Evolutionary conservation across 2,113 vertebrate genomes (phyloP), one percentile per base, ranked within the genome.

Genomic region (Hemicordylus capensis): DNA sequence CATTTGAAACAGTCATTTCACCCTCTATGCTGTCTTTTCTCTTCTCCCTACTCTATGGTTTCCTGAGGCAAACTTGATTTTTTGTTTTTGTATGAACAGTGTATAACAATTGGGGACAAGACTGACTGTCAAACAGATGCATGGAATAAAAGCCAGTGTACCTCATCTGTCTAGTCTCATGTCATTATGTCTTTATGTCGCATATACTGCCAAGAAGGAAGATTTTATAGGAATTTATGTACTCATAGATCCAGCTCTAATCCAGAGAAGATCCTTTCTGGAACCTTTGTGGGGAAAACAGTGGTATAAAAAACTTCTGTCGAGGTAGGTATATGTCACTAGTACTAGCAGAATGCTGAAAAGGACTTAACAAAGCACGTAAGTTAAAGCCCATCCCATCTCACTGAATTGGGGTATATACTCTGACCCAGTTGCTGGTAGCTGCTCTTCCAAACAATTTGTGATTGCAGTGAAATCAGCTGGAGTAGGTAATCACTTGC

Each of bases 61-160:
- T 94, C 93, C 93, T 91, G 90, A 94, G 72, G 91, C 89, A 67
- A 82, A 89, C 93, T 92, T 95, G 88, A 93, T 90, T 90, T 89
- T 87, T 80, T 56, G n/a, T 87, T 93, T 94, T 90, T 94, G 89
- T 94, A 96, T 95, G 93, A 97, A 93, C 96, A 95, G 94, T 97
- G 96, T 97, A 97, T 96, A 97, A 96, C 96, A 95, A 94, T 90
- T 80, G 94, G 96, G 95, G 96, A 95, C 96, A 95, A 96, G 95
- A 97, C 96, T 91, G 94, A 97, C 97, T 97, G 97, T 97, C 96
- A 97, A 97, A 97, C 96, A 96, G 94, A 96, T 97, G 97, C 98
- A 98, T 98, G 98, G 97, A 98, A 98, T 99, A 98, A 98, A 98
- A 97, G 96, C 98, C 98, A 97, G 96, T 96, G 97, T 97, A 97